Base-by-base conservation (phyloP, 2,113 vertebrate species). In the Centropristis striata region DNA sequence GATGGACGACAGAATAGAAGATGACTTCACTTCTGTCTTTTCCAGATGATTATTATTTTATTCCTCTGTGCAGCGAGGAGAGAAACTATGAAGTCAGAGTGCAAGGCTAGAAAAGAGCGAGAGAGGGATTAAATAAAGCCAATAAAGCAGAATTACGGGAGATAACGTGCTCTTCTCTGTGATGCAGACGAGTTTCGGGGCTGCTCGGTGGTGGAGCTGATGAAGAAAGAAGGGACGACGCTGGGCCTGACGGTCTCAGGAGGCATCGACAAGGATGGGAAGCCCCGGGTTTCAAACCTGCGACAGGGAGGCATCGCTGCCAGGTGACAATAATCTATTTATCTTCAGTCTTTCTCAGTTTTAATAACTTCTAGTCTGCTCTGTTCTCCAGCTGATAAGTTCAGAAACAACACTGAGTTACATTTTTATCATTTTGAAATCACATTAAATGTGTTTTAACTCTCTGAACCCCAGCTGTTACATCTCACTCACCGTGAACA, bases 201-300 rank as follows among this genome's bases (percentile, higher is more conserved):
- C 85, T 97, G 96, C 82, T 97, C 97, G 3, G 90, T 98, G 82
- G 98, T 99, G 81, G 98, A 99, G 92, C 85, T 99, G 94, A 97
- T 98, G 96, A 99, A 99, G 93, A 99, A 99, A 91, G 98, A 99
- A 93, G 98, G 98, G 46, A 98, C 97, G 20, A 99, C 98, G 28
- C 95, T 99, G 1, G 98, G 98, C 2, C 95, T 99, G 84, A 99
- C 98, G 0, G 98, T 99, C 5, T 99, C 98, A 0, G 98, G 98
- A 28, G 98, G 98, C 73, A 94, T 99, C 0, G 98, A 99, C 92
- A 99, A 99, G 84, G 98, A 99, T 54, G 97, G 98, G 70, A 99
- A 97, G 76, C 98, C 98, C 1, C 94, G 98, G 72, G 98, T 99
- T 4, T 99, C 98, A 27, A 99, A 99, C 92, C 96, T 99, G 86